phyloP scores from a whole-genome alignment of 23 tunicate genomes.

The Botrylloides violaceus region DNA sequence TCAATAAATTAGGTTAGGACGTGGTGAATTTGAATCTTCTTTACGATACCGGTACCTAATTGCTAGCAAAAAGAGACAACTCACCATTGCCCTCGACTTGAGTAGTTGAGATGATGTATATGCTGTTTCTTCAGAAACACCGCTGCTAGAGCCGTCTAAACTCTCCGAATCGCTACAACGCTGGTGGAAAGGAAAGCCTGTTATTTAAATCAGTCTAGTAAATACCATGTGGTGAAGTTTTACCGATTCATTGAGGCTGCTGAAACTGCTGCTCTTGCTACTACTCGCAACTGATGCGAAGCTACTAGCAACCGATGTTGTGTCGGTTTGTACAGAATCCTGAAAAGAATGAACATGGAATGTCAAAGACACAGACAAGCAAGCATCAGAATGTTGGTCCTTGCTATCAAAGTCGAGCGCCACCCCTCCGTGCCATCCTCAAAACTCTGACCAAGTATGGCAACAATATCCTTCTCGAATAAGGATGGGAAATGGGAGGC shows the following conservation, averaged over 20 bases:
- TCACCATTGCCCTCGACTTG: not conserved
- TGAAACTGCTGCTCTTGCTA: constrained; percentile 78
- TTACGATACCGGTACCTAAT: too few species aligned
- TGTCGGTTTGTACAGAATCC: constrained; percentile 43
- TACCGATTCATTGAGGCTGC: constrained; percentile 81
- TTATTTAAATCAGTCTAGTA: not conserved
- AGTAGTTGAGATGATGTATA: constrained; percentile 19
- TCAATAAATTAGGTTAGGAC: too few species aligned
- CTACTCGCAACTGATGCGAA: constrained; percentile 52
- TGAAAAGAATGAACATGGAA: too few species aligned
- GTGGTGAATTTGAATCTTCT: too few species aligned
- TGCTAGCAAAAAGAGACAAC: too few species aligned
- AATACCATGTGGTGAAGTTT: constrained; percentile 15
- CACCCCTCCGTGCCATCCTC: too few species aligned
- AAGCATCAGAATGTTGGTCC: too few species aligned
- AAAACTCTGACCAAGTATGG: too few species aligned
- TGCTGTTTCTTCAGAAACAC: constrained; percentile 42
- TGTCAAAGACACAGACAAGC: too few species aligned
- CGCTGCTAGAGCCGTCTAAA: constrained; percentile 51
- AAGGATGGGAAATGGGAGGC: too few species aligned
- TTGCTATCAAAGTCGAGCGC: too few species aligned
- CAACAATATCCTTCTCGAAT: too few species aligned
- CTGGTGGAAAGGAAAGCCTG: constrained; percentile 17
- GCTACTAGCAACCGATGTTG: constrained; percentile 56
- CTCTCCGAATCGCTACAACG: constrained; percentile 69